Evolutionary conservation across 2,113 vertebrate genomes (phyloP).

Genomic region (Mus musculus): DNA sequence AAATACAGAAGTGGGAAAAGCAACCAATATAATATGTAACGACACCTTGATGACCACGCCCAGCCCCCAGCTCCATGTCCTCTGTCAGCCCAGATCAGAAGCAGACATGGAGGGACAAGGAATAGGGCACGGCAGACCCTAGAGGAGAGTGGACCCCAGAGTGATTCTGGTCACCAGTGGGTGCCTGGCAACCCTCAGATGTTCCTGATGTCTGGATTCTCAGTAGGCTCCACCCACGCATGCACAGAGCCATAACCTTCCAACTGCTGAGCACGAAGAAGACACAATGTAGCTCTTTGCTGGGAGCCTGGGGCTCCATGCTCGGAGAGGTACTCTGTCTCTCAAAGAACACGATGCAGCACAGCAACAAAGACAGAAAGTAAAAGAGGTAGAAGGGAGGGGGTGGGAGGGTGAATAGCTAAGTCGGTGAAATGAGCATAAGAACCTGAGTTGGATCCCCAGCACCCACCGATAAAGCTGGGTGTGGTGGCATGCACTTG

Average conservation of each 20-base stretch:
- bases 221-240: not conserved
- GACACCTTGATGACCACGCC: not conserved
- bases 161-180: not conserved
- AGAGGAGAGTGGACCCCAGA: not conserved
- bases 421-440: not conserved
- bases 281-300: not conserved
- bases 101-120: not conserved
- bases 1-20: not conserved
- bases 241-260: not conserved
- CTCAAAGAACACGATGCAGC: not conserved
- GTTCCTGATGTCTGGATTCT: not conserved
- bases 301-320: not conserved
- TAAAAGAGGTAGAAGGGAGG: too few relatives aligned
- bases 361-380: not conserved
- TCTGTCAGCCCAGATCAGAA: not conserved
- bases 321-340: not conserved
- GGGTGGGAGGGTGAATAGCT: not conserved
- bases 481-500: too few relatives aligned
- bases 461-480: too few relatives aligned
- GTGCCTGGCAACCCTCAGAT: not conserved
- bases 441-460: not conserved
- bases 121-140: not conserved
- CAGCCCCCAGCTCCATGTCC: not conserved
- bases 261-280: not conserved
- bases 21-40: not conserved